Evolutionary conservation across 1,140 invertebrate genomes (phyloP).

Genomic region (Drosophila biarmipes): DNA sequence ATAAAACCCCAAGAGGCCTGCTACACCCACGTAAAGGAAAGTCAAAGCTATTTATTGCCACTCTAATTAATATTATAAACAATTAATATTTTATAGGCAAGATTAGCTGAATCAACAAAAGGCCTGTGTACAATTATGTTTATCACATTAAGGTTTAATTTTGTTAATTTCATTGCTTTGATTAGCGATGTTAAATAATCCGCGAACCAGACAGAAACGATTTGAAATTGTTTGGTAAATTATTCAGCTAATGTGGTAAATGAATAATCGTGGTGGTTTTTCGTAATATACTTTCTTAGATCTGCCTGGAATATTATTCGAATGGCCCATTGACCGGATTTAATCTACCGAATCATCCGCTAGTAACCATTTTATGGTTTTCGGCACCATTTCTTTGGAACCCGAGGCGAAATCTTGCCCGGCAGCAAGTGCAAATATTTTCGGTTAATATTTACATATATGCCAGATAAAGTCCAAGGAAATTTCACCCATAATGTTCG

Average conservation of each 20-base stretch:
- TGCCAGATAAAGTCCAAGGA: constrained; percentile 19
- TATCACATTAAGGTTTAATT: constrained; percentile 25
- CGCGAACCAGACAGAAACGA: constrained; percentile 27
- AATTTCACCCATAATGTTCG: constrained; percentile 42
- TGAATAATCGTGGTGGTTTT: constrained; percentile 25
- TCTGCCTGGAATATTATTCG: not conserved
- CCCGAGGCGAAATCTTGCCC: constrained; percentile 51
- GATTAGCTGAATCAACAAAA: constrained; percentile 14
- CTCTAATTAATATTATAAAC: constrained; percentile 32
- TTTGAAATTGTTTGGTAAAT: constrained; percentile 19
- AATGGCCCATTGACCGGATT: not conserved
- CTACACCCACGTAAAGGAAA: constrained; percentile 31
- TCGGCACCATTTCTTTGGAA: constrained; percentile 36
- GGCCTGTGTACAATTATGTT: constrained; percentile 26
- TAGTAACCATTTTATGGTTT: constrained; percentile 12
- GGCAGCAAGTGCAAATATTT: constrained; percentile 55
- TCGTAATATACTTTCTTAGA: not conserved
- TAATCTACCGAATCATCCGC: constrained; percentile 11
- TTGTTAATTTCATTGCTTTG: constrained; percentile 19
- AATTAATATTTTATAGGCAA: constrained; percentile 23
- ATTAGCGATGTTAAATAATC: constrained; percentile 22
- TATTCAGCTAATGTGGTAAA: constrained; percentile 27
- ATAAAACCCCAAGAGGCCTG: constrained; percentile 25
- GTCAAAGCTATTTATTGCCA: constrained; percentile 13
- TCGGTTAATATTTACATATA: constrained; percentile 46